Conservation (phyloP, 1,140 invertebrate species). For the Drosophila nikananu region DNA sequence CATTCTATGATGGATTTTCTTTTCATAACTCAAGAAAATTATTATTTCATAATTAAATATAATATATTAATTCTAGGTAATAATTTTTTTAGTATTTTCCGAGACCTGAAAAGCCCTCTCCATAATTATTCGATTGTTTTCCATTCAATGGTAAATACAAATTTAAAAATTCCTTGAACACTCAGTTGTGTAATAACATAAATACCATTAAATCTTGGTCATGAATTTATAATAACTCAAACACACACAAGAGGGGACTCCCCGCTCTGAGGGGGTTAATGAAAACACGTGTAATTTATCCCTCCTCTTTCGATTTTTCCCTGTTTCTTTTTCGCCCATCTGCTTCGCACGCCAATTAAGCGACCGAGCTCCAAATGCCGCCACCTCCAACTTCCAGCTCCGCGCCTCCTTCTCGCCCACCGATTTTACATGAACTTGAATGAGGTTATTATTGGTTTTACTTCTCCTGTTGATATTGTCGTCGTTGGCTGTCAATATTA, state of each 20-base stretch:
- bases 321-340: constrained; percentile 42
- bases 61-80: neutral
- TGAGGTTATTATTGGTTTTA: constrained; percentile 75
- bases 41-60: neutral
- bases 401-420: neutral
- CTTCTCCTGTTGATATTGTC: constrained; percentile 46
- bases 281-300: constrained; percentile 71
- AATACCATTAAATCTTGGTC: constrained; percentile 22
- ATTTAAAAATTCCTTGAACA: neutral
- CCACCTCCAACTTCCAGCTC: neutral
- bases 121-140: neutral
- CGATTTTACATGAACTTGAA: constrained; percentile 80
- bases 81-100: neutral
- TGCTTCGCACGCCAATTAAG: constrained; percentile 77
- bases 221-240: constrained; percentile 22
- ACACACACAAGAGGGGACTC: neutral
- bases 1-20: neutral
- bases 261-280: constrained; percentile 42
- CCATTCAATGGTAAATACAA: neutral
- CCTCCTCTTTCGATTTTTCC: constrained; percentile 35
- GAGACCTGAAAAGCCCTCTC: too few relatives aligned
- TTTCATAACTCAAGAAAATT: neutral
- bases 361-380: constrained; percentile 9
- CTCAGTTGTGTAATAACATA: constrained; percentile 1
- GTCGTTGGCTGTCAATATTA: constrained; percentile 67